phyloP scores from a whole-genome alignment of 2,797 vertebrate genomes.

The Schizopygopsis pylzovi region DNA sequence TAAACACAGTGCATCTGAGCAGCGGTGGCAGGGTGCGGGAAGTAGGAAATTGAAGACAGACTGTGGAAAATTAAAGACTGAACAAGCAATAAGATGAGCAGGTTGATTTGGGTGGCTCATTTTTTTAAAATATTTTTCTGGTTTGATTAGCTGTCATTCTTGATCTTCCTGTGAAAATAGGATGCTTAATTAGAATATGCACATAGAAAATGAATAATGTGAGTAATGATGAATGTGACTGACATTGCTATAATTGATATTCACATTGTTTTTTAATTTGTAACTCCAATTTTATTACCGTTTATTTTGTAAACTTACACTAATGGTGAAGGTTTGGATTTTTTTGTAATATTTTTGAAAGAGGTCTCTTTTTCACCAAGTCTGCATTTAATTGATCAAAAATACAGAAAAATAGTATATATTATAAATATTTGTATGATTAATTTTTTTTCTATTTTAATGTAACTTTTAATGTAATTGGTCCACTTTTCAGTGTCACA shows the following conservation, averaged over 20 bases:
- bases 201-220: not conserved
- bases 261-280: not conserved
- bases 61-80: conserved; percentile 41
- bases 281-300: not conserved
- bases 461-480: too few species aligned
- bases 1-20: conserved; percentile 28
- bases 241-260: not conserved
- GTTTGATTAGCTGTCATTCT: conserved; percentile 1
- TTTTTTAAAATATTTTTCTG: too few species aligned
- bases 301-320: not conserved
- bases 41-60: conserved; percentile 30
- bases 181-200: not conserved
- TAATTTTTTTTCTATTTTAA: too few species aligned
- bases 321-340: not conserved
- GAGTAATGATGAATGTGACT: not conserved
- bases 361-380: not conserved
- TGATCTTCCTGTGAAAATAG: not conserved
- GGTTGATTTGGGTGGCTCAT: not conserved
- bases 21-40: not conserved
- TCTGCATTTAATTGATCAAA: not conserved
- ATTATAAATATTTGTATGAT: too few species aligned
- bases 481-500: not conserved
- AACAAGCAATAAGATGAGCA: conserved; percentile 14
- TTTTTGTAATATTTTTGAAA: not conserved
- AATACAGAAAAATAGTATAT: not conserved